Evolutionary conservation across 2,888 invertebrate species (phyloP).

Genomic region (Automeris io): DNA sequence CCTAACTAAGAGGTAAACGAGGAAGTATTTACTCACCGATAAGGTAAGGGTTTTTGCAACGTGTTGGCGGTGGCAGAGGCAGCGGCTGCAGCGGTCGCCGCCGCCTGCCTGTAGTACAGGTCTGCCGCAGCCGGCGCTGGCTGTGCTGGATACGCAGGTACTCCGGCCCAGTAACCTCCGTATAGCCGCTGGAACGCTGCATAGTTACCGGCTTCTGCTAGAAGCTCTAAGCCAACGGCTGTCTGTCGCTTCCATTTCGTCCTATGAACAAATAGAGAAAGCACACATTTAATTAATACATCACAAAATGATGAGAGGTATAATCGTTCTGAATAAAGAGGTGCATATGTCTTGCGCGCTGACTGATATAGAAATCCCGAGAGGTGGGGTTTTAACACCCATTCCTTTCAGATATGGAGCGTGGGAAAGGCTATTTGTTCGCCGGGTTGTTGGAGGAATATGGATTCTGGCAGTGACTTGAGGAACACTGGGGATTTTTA

Average conservation of each 20-base stretch:
- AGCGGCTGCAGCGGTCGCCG: constrained; percentile 82
- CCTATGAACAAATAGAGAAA: constrained; percentile 71
- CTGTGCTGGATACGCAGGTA: constrained; percentile 81
- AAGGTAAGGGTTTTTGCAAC: constrained; percentile 92
- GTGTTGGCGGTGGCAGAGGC: constrained; percentile 79
- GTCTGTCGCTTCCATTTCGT: constrained; percentile 99
- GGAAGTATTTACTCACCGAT: constrained; percentile 69
- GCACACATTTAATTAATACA: too few species aligned
- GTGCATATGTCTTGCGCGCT: too few species aligned
- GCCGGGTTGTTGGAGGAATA: too few species aligned
- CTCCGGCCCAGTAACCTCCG: constrained; percentile 85
- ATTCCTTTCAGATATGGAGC: too few species aligned
- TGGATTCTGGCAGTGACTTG: too few species aligned
- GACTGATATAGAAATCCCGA: too few species aligned
- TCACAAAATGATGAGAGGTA: too few species aligned
- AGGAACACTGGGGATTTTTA: too few species aligned
- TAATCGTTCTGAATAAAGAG: too few species aligned
- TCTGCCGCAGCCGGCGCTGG: constrained; percentile 84
- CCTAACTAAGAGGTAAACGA: constrained; percentile 4
- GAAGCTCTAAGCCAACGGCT: constrained; percentile 95
- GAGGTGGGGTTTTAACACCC: too few species aligned
- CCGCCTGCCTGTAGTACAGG: constrained; percentile 89
- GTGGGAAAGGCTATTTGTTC: too few species aligned
- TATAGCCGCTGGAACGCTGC: constrained; percentile 98
- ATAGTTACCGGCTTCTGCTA: constrained; percentile 98